These are phyloP conservation scores for Sigmodon hispidus DNA, from an alignment of 2,113 vertebrate species.

Conservation along the genomic window DNA sequence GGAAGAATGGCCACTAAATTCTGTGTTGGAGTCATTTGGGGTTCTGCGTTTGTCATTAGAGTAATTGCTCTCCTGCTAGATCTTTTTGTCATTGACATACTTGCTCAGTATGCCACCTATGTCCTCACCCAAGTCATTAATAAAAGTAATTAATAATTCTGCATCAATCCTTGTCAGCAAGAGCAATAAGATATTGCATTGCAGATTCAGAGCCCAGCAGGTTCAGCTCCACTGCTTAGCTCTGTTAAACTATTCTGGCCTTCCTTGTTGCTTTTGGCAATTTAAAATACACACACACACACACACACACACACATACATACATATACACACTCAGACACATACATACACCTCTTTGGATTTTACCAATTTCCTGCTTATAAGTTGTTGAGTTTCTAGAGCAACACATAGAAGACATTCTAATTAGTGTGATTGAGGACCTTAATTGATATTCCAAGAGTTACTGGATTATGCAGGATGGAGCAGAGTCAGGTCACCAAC, in stretches of 20 bases:
- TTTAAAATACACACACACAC: neutral
- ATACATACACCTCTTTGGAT: neutral
- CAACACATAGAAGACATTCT: conserved; percentile 65
- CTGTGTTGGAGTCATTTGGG: conserved; percentile 43
- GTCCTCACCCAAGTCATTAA: conserved; percentile 67
- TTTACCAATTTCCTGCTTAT: conserved; percentile 52
- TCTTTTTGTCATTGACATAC: conserved; percentile 55
- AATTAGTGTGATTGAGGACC: conserved; percentile 75
- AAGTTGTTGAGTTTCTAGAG: conserved; percentile 40
- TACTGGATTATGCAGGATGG: conserved; percentile 36
- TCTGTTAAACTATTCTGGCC: neutral
- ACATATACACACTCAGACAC: neutral
- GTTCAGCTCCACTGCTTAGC: neutral
- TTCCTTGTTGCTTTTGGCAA: conserved; percentile 33
- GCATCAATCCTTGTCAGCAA: conserved; percentile 58
- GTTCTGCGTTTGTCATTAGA: neutral
- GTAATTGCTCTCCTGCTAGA: conserved; percentile 41
- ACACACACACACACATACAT: neutral
- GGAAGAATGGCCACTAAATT: conserved; percentile 15
- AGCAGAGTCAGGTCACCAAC: conserved; percentile 36
- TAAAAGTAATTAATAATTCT: conserved; percentile 73
- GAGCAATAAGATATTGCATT: conserved; percentile 37
- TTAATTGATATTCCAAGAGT: conserved; percentile 73
- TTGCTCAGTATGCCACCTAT: conserved; percentile 62
- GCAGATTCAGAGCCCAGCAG: neutral